Evolutionary conservation across 2,888 invertebrate species (phyloP).

Genomic region (Falcaria lacertinaria): DNA sequence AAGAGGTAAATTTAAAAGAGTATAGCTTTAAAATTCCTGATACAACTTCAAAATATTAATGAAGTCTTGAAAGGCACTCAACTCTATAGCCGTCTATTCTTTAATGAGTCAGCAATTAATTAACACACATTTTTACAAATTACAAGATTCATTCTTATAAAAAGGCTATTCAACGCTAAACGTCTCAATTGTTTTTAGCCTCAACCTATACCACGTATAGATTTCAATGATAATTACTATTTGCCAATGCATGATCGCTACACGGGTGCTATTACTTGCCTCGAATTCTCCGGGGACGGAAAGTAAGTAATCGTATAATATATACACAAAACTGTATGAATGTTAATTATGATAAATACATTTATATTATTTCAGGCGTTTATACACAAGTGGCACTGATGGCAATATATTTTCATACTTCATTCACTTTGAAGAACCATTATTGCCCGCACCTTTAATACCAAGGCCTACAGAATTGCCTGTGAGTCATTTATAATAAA

Average conservation of each 20-base stretch:
- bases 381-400: constrained; percentile 85
- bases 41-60: no score
- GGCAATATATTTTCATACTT: constrained; percentile 87
- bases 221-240: constrained; percentile 81
- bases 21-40: no score
- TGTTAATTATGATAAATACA: constrained; percentile 4
- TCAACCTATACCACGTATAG: constrained; percentile 64
- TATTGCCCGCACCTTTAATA: constrained; percentile 26
- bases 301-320: constrained; percentile 61
- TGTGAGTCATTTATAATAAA: constrained; percentile 28
- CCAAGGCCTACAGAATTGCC: constrained; percentile 24
- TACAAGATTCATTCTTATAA: neutral
- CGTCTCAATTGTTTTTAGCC: constrained; percentile 29
- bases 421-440: constrained; percentile 68
- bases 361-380: constrained; percentile 31
- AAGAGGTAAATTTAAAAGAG: no score
- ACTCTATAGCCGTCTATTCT: no score
- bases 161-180: neutral
- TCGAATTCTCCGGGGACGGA: constrained; percentile 82
- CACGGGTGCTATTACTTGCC: constrained; percentile 82
- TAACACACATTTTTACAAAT: no score
- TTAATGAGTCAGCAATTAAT: no score
- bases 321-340: no score
- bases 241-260: constrained; percentile 87
- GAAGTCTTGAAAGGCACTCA: no score